Conservation (phyloP, 2,113 vertebrate species). For the Cyphomyrus plagiostoma region DNA sequence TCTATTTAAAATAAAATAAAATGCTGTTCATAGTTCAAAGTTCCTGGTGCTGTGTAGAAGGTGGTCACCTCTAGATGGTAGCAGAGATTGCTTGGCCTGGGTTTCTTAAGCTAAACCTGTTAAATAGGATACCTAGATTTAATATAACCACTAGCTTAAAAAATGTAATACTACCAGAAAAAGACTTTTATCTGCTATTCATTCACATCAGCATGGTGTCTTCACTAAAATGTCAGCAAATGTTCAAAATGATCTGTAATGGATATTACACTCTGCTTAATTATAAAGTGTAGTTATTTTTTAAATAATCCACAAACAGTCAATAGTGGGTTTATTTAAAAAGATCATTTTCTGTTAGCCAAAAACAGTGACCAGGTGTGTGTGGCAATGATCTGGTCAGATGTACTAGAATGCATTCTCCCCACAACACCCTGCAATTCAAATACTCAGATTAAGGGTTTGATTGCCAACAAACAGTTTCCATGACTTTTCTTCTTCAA, state of each 20-base stretch:
- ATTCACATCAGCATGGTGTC: background rate
- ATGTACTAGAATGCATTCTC: background rate
- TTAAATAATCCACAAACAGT: background rate
- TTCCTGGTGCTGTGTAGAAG: background rate
- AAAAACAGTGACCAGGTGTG: background rate
- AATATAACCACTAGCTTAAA: background rate
- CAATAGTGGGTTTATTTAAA: background rate
- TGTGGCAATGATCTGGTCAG: background rate
- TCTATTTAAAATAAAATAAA: background rate
- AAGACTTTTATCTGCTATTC: background rate
- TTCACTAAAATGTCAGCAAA: background rate
- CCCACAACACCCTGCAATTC: background rate
- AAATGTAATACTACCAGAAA: background rate
- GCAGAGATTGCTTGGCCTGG: background rate
- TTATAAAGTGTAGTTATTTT: background rate
- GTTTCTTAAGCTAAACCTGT: background rate
- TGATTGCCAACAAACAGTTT: constrained; percentile 45
- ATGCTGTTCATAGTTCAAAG: background rate
- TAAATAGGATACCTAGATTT: background rate
- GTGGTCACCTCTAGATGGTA: background rate
- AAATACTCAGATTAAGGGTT: constrained; percentile 45
- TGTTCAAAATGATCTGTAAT: background rate
- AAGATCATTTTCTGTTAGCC: background rate
- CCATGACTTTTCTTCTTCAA: constrained; percentile 67
- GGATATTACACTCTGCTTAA: background rate